Conservation (phyloP, 92 coral and sea anemone genomes). For the Muricea muricata region DNA sequence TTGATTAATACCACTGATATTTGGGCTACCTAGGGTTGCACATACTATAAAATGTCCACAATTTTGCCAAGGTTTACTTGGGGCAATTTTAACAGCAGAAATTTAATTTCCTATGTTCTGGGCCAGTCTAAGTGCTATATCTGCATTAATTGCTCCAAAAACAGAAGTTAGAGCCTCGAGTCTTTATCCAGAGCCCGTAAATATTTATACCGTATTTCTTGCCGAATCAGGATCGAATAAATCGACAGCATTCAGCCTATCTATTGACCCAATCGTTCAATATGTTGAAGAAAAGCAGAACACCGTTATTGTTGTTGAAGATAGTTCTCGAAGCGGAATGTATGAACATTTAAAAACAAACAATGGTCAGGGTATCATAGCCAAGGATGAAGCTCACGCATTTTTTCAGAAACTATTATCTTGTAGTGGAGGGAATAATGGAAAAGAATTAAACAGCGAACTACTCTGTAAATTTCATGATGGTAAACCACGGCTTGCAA, state of each 20-base stretch:
- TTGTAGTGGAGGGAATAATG: neutral
- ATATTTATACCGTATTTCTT: conserved; percentile 10
- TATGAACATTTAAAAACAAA: conserved; percentile 43
- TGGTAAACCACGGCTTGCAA: conserved; percentile 4
- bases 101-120: no score
- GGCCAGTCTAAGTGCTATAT: conserved; percentile 1
- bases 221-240: conserved; percentile 27
- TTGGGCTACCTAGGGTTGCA: no score
- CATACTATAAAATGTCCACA: no score
- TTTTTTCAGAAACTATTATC: neutral
- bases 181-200: neutral
- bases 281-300: conserved; percentile 19
- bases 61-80: no score
- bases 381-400: neutral
- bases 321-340: conserved; percentile 45
- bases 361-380: conserved; percentile 11
- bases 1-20: no score
- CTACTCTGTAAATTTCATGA: neutral
- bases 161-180: neutral
- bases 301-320: conserved; percentile 34
- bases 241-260: neutral
- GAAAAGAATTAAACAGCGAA: conserved; percentile 22
- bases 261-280: conserved; percentile 6
- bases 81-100: no score
- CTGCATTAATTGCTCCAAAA: neutral